Evolutionary conservation across 2,797 vertebrate species (phyloP), one percentile per base, ranked within the genome.

Genomic region (Lepilemur septentrionalis): DNA sequence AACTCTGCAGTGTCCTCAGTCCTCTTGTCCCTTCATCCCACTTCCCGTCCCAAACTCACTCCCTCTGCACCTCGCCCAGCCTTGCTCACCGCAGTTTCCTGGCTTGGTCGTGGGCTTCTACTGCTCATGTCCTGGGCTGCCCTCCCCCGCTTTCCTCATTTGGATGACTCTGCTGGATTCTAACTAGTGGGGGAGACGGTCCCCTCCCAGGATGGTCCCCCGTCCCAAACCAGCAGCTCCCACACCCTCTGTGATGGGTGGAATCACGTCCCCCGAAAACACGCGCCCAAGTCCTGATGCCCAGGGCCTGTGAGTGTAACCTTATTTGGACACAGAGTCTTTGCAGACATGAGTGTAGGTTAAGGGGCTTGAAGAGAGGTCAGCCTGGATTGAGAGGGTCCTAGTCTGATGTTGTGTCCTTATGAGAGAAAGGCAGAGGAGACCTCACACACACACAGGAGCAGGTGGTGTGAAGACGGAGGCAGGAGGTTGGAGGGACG

Each of bases 251-350:
- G 3, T 3, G 22, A 2, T 35, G 30, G 25, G 30, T 10, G 7
- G 43, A n/a, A 4, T 1, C 0, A 9, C 2, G 13, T 9, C 25
- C 14, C 65, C 43, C 5, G 11, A 32, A 63, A 63, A 20, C 23
- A 2, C 10, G 13, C 0, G 0, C 5, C 25, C 41, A 11, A 17
- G 32, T n/a, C 46, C 61, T 25, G 23, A 20, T 0, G 4, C 4
- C 65, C 46, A 38, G n/a, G 12, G 7, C 22, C 9, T 12, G 38
- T 12, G 18, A 7, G 25, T 10, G 10, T 10, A 41, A 30, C 11
- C 43, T 2, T 20, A 23, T 1, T 23, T 55, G n/a, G n/a, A 41
- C 32, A 41, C 38, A 65, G 25, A 7, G 4, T 25, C 30, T 46
- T 23, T 18, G 18, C 13, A 12, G 9, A 20, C 32, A 55, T 43